Evolutionary conservation across 2,113 vertebrate genomes (phyloP).

Genomic region (Hystrix brachyura): DNA sequence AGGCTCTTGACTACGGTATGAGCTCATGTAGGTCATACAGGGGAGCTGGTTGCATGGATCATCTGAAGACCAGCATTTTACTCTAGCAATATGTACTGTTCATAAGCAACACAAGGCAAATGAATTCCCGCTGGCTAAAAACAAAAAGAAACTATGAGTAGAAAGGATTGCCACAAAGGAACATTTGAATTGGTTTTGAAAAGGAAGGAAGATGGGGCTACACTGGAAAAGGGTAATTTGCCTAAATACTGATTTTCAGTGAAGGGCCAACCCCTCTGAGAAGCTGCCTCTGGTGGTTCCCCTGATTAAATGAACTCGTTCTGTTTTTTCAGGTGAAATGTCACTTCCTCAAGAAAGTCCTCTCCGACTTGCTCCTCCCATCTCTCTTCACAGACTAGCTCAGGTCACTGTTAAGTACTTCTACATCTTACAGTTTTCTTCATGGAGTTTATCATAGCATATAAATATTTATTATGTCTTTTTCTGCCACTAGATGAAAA

Average conservation of each 20-base stretch:
- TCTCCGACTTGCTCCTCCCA: neutral
- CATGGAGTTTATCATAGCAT: neutral
- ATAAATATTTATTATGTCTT: neutral
- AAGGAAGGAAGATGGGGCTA: constrained; percentile 52
- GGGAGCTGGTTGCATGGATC: neutral
- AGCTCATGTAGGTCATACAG: neutral
- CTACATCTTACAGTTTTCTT: neutral
- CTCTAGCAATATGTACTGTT: neutral
- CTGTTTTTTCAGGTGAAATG: constrained; percentile 7
- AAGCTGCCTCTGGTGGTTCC: neutral
- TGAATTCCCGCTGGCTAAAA: neutral
- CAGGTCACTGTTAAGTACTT: neutral
- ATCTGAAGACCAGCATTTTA: constrained; percentile 11
- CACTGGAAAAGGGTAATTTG: neutral
- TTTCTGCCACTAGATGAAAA: constrained; percentile 40
- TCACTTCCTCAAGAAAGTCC: constrained; percentile 18
- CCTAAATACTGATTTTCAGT: constrained; percentile 41
- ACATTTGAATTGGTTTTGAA: neutral
- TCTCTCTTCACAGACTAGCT: neutral
- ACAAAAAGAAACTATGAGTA: constrained; percentile 44
- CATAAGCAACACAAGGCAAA: neutral
- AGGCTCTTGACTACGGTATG: neutral
- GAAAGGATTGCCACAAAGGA: neutral
- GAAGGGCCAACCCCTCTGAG: neutral
- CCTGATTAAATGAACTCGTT: neutral